Percentiles rank a stretch among this genome's conserved stretches.
Conservation (phyloP, 2,113 vertebrate species). For the Tichodroma muraria region DNA sequence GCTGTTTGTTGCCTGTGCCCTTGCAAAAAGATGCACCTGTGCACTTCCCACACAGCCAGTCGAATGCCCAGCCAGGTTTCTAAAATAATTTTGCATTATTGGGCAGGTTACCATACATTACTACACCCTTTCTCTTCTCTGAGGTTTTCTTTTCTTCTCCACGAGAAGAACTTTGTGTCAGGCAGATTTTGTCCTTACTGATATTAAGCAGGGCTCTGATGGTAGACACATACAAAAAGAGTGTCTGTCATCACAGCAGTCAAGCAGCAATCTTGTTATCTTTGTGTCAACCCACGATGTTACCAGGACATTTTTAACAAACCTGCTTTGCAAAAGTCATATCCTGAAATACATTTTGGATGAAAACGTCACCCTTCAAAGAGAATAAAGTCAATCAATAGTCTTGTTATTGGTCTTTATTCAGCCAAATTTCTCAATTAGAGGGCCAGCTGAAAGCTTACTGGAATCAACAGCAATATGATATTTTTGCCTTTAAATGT, state of each 20-base stretch:
- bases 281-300: not conserved
- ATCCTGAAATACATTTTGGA: not conserved
- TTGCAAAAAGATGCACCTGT: not conserved
- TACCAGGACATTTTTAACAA: not conserved
- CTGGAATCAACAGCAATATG: not conserved
- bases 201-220: not conserved
- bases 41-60: not conserved
- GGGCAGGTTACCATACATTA: not conserved
- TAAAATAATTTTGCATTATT: not conserved
- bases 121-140: not conserved
- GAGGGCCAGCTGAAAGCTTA: not conserved
- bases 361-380: not conserved
- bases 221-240: not conserved
- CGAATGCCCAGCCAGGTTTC: not conserved
- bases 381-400: not conserved
- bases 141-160: not conserved
- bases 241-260: not conserved
- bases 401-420: not conserved
- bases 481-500: not conserved
- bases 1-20: not conserved
- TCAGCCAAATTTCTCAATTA: not conserved
- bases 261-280: not conserved
- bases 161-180: fast-evolving
- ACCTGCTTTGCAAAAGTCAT: not conserved
- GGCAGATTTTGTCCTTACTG: not conserved